phyloP scores from a whole-genome alignment of 2,888 invertebrate species.

The Morpho helenor region DNA sequence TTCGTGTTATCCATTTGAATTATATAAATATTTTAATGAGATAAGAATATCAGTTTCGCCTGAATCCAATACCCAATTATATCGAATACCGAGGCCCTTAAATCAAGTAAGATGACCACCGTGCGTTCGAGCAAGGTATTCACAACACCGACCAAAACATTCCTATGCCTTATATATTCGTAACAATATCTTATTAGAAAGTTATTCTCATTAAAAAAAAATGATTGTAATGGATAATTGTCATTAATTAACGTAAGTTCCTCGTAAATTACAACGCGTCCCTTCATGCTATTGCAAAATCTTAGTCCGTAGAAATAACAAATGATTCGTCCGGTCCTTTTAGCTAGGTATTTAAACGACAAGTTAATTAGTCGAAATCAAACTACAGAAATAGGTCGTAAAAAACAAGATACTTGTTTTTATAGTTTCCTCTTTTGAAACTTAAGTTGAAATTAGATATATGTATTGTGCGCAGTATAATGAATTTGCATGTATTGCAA shows the following conservation, averaged over 20 bases:
- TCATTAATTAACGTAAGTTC: slow-evolving; percentile 11
- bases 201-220: slow-evolving; percentile 17
- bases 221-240: slow-evolving; percentile 20
- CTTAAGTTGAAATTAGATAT: too few relatives aligned
- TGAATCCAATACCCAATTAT: slow-evolving; percentile 34
- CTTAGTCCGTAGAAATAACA: neutral
- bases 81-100: slow-evolving; percentile 44
- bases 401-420: too few relatives aligned
- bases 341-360: slow-evolving; percentile 4
- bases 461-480: too few relatives aligned
- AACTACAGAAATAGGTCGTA: too few relatives aligned
- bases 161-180: slow-evolving; percentile 18
- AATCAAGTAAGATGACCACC: slow-evolving; percentile 46
- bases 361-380: neutral
- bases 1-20: slow-evolving; percentile 3
- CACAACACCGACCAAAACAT: slow-evolving; percentile 40
- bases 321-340: neutral
- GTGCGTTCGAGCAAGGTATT: slow-evolving; percentile 30
- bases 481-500: too few relatives aligned
- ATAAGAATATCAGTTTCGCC: slow-evolving; percentile 20
- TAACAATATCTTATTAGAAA: slow-evolving; percentile 24
- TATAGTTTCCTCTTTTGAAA: too few relatives aligned
- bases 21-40: slow-evolving; percentile 22
- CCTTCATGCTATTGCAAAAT: slow-evolving; percentile 7
- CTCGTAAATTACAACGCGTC: slow-evolving; percentile 11